Evolutionary conservation across 2,113 vertebrate species (phyloP).

Genomic region (Trichechus manatus): DNA sequence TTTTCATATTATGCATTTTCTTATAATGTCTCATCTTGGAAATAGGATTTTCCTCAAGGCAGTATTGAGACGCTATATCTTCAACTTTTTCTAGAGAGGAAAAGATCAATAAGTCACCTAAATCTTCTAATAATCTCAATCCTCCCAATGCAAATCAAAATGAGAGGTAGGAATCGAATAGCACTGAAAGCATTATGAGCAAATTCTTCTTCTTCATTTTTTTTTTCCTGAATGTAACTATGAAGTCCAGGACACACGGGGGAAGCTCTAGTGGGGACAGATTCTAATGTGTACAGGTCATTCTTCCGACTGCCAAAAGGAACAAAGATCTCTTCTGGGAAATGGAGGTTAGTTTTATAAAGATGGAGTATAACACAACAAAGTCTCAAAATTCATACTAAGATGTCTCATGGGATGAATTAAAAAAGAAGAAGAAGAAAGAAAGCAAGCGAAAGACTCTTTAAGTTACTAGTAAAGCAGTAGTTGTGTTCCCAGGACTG

Average conservation of each 20-base stretch:
- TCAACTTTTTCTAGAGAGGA: conserved; percentile 42
- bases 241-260: neutral
- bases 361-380: neutral
- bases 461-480: neutral
- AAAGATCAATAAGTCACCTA: neutral
- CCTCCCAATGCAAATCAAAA: neutral
- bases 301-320: neutral
- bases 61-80: conserved; percentile 25
- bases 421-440: neutral
- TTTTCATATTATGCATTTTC: conserved; percentile 69
- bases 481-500: neutral
- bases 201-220: neutral
- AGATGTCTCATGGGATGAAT: neutral
- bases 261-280: neutral
- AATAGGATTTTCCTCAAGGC: neutral
- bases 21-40: conserved; percentile 43
- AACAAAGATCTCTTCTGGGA: neutral
- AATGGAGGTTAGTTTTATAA: neutral
- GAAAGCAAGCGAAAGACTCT: neutral
- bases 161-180: neutral
- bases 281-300: neutral
- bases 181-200: neutral
- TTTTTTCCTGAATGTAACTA: neutral
- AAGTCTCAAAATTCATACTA: neutral
- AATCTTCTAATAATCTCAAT: conserved; percentile 45